Conservation (phyloP, 2,113 vertebrate genomes). For the Anseranas semipalmata region DNA sequence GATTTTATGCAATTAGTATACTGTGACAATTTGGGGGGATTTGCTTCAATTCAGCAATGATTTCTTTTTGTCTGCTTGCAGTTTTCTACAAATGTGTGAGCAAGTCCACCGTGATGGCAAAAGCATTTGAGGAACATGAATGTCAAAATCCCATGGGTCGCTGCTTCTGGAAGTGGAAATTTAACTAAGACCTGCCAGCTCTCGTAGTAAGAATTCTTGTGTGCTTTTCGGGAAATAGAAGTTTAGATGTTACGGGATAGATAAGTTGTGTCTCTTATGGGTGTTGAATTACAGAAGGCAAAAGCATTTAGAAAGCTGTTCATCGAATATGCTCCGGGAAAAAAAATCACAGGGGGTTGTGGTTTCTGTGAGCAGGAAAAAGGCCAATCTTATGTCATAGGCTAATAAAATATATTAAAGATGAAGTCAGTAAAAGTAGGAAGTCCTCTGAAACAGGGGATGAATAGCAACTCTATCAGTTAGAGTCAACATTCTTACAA, state of each 20-base stretch:
- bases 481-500: not conserved
- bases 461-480: not conserved
- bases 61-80: slow-evolving; percentile 21
- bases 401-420: slow-evolving; percentile 37
- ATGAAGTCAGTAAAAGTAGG: slow-evolving; percentile 37
- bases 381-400: slow-evolving; percentile 34
- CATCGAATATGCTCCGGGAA: not conserved
- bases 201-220: not conserved
- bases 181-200: not conserved
- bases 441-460: slow-evolving; percentile 10
- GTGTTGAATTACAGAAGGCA: not conserved
- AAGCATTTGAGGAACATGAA: slow-evolving; percentile 11
- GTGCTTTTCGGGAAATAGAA: not conserved
- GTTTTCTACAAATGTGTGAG: slow-evolving; percentile 1
- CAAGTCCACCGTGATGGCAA: not conserved
- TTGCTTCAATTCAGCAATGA: slow-evolving; percentile 22
- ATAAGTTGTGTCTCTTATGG: not conserved
- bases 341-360: not conserved
- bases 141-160: not conserved
- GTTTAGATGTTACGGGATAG: not conserved
- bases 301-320: slow-evolving; percentile 4
- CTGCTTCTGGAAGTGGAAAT: slow-evolving; percentile 9
- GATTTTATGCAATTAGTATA: slow-evolving; percentile 22
- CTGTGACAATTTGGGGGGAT: not conserved
- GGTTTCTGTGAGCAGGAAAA: slow-evolving; percentile 34